Evolutionary conservation across 1,140 invertebrate species (phyloP).

Genomic region (Aphelinus certus): DNA sequence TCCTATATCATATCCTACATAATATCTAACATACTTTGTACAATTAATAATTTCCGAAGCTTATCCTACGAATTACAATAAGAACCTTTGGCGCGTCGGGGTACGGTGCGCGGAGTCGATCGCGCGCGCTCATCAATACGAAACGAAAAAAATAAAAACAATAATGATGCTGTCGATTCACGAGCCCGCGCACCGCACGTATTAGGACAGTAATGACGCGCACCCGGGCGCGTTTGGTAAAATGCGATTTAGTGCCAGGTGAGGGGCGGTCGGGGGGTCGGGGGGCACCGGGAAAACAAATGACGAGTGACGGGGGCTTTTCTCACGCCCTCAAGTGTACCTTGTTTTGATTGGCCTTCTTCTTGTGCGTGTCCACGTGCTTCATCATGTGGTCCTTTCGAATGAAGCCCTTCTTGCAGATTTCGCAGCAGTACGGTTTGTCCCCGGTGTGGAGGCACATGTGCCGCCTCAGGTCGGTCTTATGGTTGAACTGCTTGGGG

Average conservation of each 20-base stretch:
- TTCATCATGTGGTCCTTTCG: conserved; percentile 96
- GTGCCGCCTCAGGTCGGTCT: conserved; percentile 90
- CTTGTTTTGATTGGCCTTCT: conserved; percentile 55
- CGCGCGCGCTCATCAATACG: not conserved
- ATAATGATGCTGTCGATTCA: not conserved
- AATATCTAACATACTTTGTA: conserved; percentile 58
- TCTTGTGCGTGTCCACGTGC: conserved; percentile 86
- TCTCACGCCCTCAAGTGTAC: conserved; percentile 43
- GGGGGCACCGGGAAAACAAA: not conserved
- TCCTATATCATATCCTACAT: not conserved
- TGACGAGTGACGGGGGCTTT: not conserved
- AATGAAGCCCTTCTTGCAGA: conserved; percentile 89
- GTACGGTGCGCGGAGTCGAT: conserved; percentile 19
- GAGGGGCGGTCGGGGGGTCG: not conserved
- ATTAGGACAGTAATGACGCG: not conserved
- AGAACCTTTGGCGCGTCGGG: too few relatives aligned
- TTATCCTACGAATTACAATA: conserved; percentile 18
- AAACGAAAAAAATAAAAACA: not conserved
- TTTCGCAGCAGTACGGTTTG: conserved; percentile 83
- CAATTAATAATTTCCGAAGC: conserved; percentile 55
- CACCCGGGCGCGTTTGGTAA: not conserved
- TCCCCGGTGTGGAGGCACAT: conserved; percentile 85
- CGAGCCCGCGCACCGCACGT: not conserved
- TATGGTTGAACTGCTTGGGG: conserved; percentile 90
- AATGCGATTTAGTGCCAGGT: not conserved